Conservation (phyloP, 2,113 vertebrate species). For the Carollia perspicillata region DNA sequence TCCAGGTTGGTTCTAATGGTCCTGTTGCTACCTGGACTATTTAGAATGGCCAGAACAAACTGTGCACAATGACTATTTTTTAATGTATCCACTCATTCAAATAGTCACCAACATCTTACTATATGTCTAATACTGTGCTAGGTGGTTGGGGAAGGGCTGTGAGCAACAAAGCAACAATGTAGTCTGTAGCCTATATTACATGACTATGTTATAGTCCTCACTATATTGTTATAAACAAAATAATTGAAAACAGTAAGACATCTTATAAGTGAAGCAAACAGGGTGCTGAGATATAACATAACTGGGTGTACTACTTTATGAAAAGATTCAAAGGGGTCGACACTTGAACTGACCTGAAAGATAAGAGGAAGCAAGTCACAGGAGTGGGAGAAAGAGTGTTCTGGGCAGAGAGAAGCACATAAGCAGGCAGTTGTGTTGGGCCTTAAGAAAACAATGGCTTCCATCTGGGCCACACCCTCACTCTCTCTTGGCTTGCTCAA, state of each 20-base stretch:
- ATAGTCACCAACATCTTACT: not conserved
- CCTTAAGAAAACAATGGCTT: not conserved
- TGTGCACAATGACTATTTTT: not conserved
- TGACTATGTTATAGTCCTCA: not conserved
- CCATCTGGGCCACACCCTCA: accelerated
- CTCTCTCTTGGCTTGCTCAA: not conserved
- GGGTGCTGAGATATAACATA: not conserved
- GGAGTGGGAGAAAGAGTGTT: not conserved
- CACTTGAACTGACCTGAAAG: not conserved
- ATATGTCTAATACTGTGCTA: not conserved
- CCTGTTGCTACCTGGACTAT: too few species aligned
- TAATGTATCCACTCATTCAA: not conserved
- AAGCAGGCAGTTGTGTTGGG: too few species aligned
- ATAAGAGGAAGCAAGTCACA: not conserved
- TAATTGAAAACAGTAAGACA: not conserved
- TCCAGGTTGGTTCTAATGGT: not conserved
- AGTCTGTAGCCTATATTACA: not conserved
- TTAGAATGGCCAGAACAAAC: not conserved
- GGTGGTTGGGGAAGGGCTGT: not conserved
- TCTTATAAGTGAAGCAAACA: not conserved
- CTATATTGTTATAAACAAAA: not conserved
- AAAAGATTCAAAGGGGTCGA: not conserved
- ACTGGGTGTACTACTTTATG: not conserved
- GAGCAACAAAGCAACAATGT: not conserved
- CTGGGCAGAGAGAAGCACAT: not conserved